Evolutionary conservation across 1,140 invertebrate species (phyloP).

Genomic region (Aphaenogaster floridana): DNA sequence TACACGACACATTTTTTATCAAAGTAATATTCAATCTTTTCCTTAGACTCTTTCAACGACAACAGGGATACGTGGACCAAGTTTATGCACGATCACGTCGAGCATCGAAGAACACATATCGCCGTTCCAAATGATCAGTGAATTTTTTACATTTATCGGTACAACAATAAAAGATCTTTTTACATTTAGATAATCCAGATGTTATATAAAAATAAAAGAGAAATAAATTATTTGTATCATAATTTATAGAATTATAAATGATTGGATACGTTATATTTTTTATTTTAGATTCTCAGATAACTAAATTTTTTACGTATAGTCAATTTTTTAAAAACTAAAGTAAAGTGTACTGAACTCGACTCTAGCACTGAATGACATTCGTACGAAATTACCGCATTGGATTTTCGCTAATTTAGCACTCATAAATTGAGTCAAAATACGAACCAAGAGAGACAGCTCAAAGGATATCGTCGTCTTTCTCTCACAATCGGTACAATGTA

Average conservation of each 20-base stretch:
- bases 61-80: neutral
- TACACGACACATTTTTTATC: neutral
- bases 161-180: slow-evolving; percentile 72
- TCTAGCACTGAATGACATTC: neutral
- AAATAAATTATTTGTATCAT: slow-evolving; percentile 8
- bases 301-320: neutral
- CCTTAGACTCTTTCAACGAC: slow-evolving; percentile 34
- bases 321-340: neutral
- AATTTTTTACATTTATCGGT: slow-evolving; percentile 69
- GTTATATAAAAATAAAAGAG: neutral
- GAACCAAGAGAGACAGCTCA: neutral
- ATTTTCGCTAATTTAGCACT: neutral
- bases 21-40: slow-evolving; percentile 29
- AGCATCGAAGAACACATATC: slow-evolving; percentile 37
- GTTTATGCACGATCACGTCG: slow-evolving; percentile 13
- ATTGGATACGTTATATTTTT: neutral
- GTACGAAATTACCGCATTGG: neutral
- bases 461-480: no score
- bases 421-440: neutral
- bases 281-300: neutral
- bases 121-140: slow-evolving; percentile 61
- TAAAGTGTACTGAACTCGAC: no score
- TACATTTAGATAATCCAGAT: slow-evolving; percentile 51
- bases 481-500: neutral
- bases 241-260: slow-evolving; percentile 12